phyloP scores from a whole-genome alignment of 2,113 vertebrate genomes.

The Amphiprion ocellaris region DNA sequence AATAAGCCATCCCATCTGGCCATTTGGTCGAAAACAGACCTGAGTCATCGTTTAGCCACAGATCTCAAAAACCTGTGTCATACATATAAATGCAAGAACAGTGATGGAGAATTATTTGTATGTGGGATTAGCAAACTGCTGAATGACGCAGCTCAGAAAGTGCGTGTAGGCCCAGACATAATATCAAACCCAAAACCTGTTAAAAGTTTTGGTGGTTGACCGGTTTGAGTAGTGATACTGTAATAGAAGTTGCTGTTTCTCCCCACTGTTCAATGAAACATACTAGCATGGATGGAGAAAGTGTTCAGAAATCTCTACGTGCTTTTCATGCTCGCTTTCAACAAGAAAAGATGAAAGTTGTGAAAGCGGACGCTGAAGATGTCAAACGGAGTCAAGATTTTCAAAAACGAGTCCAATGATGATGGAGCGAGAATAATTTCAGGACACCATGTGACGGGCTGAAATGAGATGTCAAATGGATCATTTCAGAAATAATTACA shows the following conservation, averaged over 20 bases:
- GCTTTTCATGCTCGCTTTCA: constrained; percentile 74
- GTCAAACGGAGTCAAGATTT: constrained; percentile 11
- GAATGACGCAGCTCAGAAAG: neutral
- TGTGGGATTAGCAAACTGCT: neutral
- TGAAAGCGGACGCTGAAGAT: constrained; percentile 66
- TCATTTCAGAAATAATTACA: neutral
- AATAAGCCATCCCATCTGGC: constrained; percentile 90
- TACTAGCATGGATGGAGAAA: constrained; percentile 68
- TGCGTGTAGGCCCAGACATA: neutral
- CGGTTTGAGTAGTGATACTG: constrained; percentile 78
- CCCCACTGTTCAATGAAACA: constrained; percentile 68
- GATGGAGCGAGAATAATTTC: neutral
- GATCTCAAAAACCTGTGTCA: constrained; percentile 21
- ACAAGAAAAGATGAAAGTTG: constrained; percentile 81
- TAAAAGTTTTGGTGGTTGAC: constrained; percentile 72
- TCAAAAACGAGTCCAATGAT: neutral
- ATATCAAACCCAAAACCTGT: constrained; percentile 34
- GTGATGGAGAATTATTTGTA: neutral
- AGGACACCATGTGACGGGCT: neutral
- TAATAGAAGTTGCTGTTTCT: constrained; percentile 73
- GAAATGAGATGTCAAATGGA: neutral
- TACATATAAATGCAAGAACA: neutral
- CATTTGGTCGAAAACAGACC: constrained; percentile 83
- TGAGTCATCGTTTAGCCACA: constrained; percentile 71
- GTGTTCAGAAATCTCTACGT: constrained; percentile 56